Evolutionary conservation across 2,888 invertebrate genomes (phyloP), one percentile per base, ranked within the genome.

Genomic region (Zygothrica quintamaculata): DNA sequence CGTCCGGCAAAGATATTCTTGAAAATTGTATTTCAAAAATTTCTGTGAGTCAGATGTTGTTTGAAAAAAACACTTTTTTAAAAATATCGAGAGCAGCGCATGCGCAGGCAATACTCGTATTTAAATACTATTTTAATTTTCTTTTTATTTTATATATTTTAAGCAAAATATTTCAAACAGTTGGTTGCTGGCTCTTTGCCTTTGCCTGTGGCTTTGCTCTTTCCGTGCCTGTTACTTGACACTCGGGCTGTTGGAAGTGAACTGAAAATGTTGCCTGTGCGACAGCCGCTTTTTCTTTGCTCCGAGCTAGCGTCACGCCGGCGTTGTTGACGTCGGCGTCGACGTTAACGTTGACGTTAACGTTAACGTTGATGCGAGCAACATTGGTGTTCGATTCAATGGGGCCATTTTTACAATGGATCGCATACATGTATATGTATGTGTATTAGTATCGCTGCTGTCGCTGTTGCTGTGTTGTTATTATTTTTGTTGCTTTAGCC

Each of bases 241-340:
- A 75, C 84, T 77, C 79, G 80, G 74, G 87, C 77, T 80, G 88
- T 87, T 87, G 80, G 78, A 79, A 82, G 81, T 87, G 75, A 89
- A 89, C 90, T 89, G 79, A 90, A 88, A 84, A 71, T 84, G 47
- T 74, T 66, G 73, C 66, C 81, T 74, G 73, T 53, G 74, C 84
- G 80, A 71, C 82, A 65, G 68, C 64, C 84, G 81, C 90, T 89
- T 89, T 89, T 89, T 88, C 89, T 89, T 84, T 79, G 61, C 77
- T 79, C 56, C 43, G 52, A 68, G 77, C 75, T 48, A 59, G 73
- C 58, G 58, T 53, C 68, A 65, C 36, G 56, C 25, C 44, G 48
- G 52, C 59, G 51, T 40, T 51, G 76, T 39, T 56, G 47, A 51
- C 62, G 75, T 25, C 48, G 64, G 16, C 56, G 52, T 8, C 34